A percentile compares a stretch with the other conserved stretches of the same genome.
Conservation (phyloP, 2,113 vertebrate genomes). For the Neomonachus schauinslandi region DNA sequence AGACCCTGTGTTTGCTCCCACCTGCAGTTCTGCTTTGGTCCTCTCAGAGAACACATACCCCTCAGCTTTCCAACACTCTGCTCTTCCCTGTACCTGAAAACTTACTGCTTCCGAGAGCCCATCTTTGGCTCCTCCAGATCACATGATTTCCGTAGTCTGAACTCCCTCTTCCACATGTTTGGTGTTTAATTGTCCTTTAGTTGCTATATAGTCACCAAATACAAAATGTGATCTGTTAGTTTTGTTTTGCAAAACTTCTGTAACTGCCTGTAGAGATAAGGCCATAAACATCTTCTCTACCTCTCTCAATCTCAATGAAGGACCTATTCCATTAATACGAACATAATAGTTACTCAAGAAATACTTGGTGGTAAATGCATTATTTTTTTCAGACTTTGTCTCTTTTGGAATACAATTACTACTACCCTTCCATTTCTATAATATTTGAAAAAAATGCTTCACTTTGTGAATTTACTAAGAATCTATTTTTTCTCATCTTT, state of each 20-base stretch:
- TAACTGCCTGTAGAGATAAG: not conserved
- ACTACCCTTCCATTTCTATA: not conserved
- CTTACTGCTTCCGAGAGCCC: not conserved
- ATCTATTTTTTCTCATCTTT: not conserved
- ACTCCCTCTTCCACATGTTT: not conserved
- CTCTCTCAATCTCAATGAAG: not conserved
- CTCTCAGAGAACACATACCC: not conserved
- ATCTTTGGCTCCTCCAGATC: not conserved
- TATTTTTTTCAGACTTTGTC: not conserved
- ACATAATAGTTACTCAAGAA: not conserved
- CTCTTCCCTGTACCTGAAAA: not conserved
- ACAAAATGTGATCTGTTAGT: not conserved
- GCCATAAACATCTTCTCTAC: not conserved
- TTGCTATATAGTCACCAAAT: not conserved
- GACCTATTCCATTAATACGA: not conserved
- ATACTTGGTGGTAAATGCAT: not conserved
- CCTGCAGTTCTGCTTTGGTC: not conserved
- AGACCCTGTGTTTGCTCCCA: not conserved
- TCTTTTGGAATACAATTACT: not conserved
- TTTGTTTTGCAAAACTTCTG: slow-evolving; percentile 20
- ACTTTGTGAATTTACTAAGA: not conserved
- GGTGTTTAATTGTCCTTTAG: not conserved
- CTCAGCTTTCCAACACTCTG: not conserved
- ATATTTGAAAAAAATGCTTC: not conserved
- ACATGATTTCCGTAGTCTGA: not conserved